Evolutionary conservation across 2,888 invertebrate genomes (phyloP), one percentile per base, ranked within the genome.

Genomic region (Synanthedon myopaeformis): DNA sequence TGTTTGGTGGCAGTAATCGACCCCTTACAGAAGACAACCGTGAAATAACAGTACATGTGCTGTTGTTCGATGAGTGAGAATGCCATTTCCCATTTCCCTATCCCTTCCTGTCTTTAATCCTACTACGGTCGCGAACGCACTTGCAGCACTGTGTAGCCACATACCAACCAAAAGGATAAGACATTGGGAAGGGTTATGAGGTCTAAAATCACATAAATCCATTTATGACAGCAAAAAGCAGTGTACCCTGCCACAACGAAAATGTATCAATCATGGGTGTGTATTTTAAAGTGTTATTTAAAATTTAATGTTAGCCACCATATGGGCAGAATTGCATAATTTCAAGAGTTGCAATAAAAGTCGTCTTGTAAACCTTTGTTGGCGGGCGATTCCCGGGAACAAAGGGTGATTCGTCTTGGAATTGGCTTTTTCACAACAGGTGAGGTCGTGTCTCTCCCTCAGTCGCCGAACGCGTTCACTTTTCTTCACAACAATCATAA

Each of bases 361-460:
- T 60, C 64, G 59, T 57, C 59, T 17, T 19, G 65, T 63, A 66
- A 66, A 69, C 64, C 67, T 66, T 72, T 62, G 61, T 73, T 58
- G 73, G 75, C 72, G 74, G 76, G 69, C 6, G 49, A 10, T 14
- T 14, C 67, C 61, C 57, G 58, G 64, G 68, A 83, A 84, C 84
- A 86, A 85, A 82, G 76, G 78, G 82, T 70, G 78, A 80, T 84
- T 76, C 72, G 67, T 79, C 76, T 74, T 72, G 65, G 67, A 79
- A 79, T 77, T 74, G 77, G 70, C 74, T 76, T 80, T 79, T 76
- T 68, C 69, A 72, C 64, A 80, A 75, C 82, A 82, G 76, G 79
- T 83, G 81, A 77, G 76, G 71, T 74, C 75, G 72, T 70, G 73
- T 74, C 76, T 69, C 66, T 71, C 67, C 60, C 19, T 17, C 14